Conservation (phyloP, 2,888 invertebrate species). For the Spisula subtruncata region DNA sequence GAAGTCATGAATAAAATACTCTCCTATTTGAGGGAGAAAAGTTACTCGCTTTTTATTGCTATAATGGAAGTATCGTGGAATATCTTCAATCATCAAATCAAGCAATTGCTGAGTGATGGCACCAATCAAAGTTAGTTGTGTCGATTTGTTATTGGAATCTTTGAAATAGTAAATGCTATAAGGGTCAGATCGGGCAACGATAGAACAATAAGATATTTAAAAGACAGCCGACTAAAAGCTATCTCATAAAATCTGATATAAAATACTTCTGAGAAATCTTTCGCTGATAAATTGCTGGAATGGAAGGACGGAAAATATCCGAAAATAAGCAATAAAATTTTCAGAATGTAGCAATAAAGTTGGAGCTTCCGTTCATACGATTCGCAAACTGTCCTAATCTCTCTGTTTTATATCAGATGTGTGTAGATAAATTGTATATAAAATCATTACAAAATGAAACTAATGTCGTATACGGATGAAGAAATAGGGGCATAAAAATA, state of each 20-base stretch:
- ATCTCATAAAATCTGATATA: constrained; percentile 74
- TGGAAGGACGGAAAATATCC: constrained; percentile 74
- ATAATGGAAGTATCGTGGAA: constrained; percentile 72
- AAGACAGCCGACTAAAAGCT: constrained; percentile 73
- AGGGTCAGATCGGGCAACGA: constrained; percentile 59
- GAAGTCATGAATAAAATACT: constrained; percentile 74
- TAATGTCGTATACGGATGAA: constrained; percentile 52
- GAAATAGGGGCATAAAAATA: constrained; percentile 63
- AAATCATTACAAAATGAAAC: constrained; percentile 69
- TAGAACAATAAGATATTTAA: constrained; percentile 63
- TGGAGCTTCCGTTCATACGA: constrained; percentile 56
- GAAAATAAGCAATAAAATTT: constrained; percentile 74
- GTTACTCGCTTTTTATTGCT: constrained; percentile 70
- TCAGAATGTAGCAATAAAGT: constrained; percentile 70
- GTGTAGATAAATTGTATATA: constrained; percentile 73
- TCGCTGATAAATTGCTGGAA: constrained; percentile 71
- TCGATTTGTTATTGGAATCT: constrained; percentile 71
- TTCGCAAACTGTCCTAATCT: constrained; percentile 61
- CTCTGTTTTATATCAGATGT: constrained; percentile 44
- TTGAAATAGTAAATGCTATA: constrained; percentile 70
- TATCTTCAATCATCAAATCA: constrained; percentile 68
- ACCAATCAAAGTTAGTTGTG: constrained; percentile 70
- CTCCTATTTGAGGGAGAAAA: constrained; percentile 65
- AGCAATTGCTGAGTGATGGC: constrained; percentile 65
- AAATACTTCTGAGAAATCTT: constrained; percentile 71